A percentile compares a stretch with the other conserved stretches of the same genome.
Conservation (phyloP, 2,797 vertebrate genomes). For the Okamejei kenojei region DNA sequence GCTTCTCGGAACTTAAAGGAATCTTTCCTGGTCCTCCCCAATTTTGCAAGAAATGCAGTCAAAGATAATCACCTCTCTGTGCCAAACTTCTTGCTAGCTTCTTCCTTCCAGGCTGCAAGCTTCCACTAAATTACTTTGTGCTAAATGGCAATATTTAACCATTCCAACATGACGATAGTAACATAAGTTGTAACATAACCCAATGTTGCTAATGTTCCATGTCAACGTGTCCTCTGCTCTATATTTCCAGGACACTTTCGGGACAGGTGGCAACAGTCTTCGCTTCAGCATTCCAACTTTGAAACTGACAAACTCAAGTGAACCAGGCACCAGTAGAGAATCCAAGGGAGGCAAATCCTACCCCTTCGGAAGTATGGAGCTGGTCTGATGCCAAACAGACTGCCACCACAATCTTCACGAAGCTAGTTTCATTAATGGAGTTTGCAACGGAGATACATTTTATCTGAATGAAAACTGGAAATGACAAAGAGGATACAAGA, state of each 20-base stretch:
- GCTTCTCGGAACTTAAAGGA: not conserved
- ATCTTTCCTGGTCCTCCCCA: not conserved
- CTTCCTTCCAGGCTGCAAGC: not conserved
- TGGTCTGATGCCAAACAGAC: not conserved
- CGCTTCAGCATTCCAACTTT: slow-evolving; percentile 30
- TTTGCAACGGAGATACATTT: not conserved
- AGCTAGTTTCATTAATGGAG: not conserved
- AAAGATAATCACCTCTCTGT: not conserved
- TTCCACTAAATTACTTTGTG: not conserved
- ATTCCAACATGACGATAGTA: not conserved
- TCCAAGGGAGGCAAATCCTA: slow-evolving; percentile 25
- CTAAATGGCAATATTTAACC: not conserved
- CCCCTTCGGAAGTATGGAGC: not conserved
- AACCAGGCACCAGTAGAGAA: slow-evolving; percentile 3
- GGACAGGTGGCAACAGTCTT: not conserved
- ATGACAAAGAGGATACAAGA: slow-evolving; percentile 11
- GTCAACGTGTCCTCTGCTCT: not conserved
- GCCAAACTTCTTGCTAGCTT: not conserved
- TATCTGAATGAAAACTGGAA: slow-evolving; percentile 34
- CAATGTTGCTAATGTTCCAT: not conserved
- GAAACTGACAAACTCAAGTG: slow-evolving; percentile 30
- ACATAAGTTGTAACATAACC: no score
- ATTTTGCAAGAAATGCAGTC: not conserved
- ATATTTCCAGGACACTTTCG: slow-evolving; percentile 14
- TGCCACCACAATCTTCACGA: not conserved